Evolutionary conservation across 2,888 invertebrate genomes (phyloP), one percentile per base, ranked within the genome.

Genomic region (Ariolimax columbianus): DNA sequence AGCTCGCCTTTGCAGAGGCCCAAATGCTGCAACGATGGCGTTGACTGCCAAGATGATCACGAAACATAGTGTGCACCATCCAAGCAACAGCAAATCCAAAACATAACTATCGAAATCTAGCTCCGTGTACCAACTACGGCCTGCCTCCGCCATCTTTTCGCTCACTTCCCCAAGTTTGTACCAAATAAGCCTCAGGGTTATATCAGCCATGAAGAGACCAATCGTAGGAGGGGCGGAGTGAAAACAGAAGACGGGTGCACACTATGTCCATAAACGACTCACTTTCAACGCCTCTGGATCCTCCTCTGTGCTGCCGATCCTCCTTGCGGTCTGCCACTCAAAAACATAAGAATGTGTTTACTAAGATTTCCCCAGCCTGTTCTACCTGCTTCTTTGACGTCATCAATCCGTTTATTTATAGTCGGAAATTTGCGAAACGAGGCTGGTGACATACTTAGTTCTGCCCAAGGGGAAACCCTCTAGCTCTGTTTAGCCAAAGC

Each of bases 121-220:
- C 79, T 90, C 89, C 80, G 89, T 88, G 88, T 92, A 92, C 92
- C 92, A 92, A 84, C 89, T 90, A 83, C 90, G 87, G 83, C 90
- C 91, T 75, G 89, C 89, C 83, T 91, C 91, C 90, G 91, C 92
- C 92, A 93, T 92, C 89, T 93, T 93, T 90, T 88, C 89, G 86
- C 90, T 90, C 86, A 90, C 91, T 91, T 93, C 93, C 86, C 91
- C 91, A 47, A 94, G 91, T 88, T 90, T 89, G 90, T 93, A 93
- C 93, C 93, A 93, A 89, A 93, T 90, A 89, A 94, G 91, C 89
- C 89, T 89, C 82, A 91, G 88, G 83, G 93, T 93, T 89, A 94
- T 91, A 92, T 94, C 93, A 88, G 93, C 93, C 93, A 94, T 93
- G 86, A 72, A 83, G 88, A 84, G 89, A 88, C 92, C 92, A 92